These are phyloP conservation scores for Drosophila truncata DNA, from an alignment of 1,140 invertebrate species.

Conservation along the genomic window DNA sequence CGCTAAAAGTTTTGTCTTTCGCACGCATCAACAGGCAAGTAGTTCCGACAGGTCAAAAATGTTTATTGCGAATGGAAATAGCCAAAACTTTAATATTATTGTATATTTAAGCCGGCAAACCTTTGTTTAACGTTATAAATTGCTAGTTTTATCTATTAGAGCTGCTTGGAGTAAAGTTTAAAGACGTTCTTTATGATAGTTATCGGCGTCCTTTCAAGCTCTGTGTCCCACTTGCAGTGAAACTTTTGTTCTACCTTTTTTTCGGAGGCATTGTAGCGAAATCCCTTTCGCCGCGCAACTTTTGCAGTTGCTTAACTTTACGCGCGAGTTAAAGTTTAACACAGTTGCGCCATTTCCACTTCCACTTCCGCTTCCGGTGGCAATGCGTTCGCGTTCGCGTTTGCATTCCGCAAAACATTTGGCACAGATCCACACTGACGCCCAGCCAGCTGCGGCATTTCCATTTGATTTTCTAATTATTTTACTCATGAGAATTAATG, in stretches of 20 bases:
- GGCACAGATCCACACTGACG: not conserved
- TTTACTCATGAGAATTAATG: slow-evolving; percentile 78
- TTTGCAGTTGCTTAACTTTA: slow-evolving; percentile 31
- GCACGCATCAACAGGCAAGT: slow-evolving; percentile 13
- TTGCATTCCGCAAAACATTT: slow-evolving; percentile 15
- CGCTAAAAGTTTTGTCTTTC: slow-evolving; percentile 42
- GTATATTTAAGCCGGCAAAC: not conserved
- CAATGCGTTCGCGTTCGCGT: slow-evolving; percentile 17
- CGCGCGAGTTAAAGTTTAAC: slow-evolving; percentile 49
- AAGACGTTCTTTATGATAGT: not conserved
- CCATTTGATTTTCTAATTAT: slow-evolving; percentile 82
- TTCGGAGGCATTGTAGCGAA: not conserved
- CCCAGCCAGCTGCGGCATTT: slow-evolving; percentile 15
- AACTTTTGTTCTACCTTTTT: slow-evolving; percentile 16
- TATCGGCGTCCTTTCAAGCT: not conserved
- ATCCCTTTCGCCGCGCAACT: slow-evolving; percentile 20
- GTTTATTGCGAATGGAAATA: not conserved
- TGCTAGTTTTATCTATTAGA: slow-evolving; percentile 4
- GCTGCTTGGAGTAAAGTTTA: not conserved
- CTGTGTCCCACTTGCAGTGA: slow-evolving; percentile 1
- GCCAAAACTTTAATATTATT: not conserved
- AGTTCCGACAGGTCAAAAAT: slow-evolving; percentile 5
- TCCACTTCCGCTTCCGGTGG: slow-evolving; percentile 45
- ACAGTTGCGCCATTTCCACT: slow-evolving; percentile 56
- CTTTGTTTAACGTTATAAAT: not conserved